phyloP scores from a whole-genome alignment of 2,888 invertebrate genomes.

The Fissipunctia ypsillon region DNA sequence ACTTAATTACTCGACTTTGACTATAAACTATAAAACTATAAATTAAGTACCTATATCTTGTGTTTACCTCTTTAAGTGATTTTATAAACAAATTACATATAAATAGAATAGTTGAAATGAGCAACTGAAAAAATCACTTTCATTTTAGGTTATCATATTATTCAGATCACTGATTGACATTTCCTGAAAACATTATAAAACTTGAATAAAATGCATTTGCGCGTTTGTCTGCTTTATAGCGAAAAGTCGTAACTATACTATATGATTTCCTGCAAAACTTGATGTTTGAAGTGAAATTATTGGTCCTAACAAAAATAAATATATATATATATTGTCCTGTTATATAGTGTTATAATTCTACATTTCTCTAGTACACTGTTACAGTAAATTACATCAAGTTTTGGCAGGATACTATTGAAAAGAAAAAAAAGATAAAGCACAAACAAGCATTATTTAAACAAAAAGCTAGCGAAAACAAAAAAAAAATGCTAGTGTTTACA shows the following conservation, averaged over 20 bases:
- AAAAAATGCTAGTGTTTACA: neutral
- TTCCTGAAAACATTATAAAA: neutral
- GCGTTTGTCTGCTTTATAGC: conserved; percentile 9
- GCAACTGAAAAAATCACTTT: neutral
- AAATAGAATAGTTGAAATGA: neutral
- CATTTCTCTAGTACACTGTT: neutral
- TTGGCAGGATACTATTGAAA: neutral
- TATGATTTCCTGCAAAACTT: neutral
- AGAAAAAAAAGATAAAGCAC: neutral
- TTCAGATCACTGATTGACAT: neutral
- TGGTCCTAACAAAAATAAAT: too few relatives aligned
- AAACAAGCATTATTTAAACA: neutral
- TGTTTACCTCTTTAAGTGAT: neutral
- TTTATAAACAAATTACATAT: neutral
- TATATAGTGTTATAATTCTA: too few relatives aligned
- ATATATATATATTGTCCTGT: too few relatives aligned
- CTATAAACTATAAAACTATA: too few relatives aligned
- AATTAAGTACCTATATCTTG: neutral
- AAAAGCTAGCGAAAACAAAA: neutral
- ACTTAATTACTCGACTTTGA: too few relatives aligned
- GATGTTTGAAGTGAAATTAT: too few relatives aligned
- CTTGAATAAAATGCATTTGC: neutral
- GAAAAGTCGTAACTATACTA: neutral
- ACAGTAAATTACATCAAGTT: neutral
- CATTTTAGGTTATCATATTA: conserved; percentile 19